Conservation (phyloP, 2,113 vertebrate genomes). For the Pipra filicauda region DNA sequence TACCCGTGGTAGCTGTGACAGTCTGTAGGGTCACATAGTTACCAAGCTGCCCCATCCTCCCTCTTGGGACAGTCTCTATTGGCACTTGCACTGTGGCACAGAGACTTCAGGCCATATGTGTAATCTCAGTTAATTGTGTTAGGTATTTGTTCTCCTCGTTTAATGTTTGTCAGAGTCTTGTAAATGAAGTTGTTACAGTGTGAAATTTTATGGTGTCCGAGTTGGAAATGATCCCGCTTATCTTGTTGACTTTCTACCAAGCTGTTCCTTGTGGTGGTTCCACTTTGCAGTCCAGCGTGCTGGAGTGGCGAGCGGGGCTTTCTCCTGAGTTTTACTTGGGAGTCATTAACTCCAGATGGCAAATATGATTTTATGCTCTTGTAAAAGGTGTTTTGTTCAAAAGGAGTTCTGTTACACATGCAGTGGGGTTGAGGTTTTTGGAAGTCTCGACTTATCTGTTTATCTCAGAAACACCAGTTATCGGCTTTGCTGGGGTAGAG, state of each 20-base stretch:
- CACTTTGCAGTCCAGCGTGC: neutral
- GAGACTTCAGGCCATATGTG: neutral
- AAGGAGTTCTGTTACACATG: neutral
- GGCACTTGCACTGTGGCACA: neutral
- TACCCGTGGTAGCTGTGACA: neutral
- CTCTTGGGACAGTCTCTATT: neutral
- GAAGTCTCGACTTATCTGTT: neutral
- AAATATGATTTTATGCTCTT: neutral
- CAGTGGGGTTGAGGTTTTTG: neutral
- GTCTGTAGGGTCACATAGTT: neutral
- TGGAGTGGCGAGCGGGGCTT: neutral
- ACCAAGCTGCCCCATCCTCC: neutral
- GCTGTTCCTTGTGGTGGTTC: neutral
- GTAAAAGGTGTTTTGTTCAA: neutral
- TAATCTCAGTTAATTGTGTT: neutral
- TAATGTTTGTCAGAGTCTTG: conserved; percentile 3
- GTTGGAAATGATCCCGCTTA: neutral
- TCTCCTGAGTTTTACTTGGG: neutral
- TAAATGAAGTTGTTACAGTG: neutral
- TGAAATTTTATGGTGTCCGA: neutral
- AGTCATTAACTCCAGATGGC: neutral
- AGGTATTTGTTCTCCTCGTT: neutral
- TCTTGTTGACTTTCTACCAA: neutral
- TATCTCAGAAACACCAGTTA: neutral
- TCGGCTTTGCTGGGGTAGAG: neutral